Evolutionary conservation across 2,797 vertebrate genomes (phyloP).

Genomic region (Anisognathus igniventris): DNA sequence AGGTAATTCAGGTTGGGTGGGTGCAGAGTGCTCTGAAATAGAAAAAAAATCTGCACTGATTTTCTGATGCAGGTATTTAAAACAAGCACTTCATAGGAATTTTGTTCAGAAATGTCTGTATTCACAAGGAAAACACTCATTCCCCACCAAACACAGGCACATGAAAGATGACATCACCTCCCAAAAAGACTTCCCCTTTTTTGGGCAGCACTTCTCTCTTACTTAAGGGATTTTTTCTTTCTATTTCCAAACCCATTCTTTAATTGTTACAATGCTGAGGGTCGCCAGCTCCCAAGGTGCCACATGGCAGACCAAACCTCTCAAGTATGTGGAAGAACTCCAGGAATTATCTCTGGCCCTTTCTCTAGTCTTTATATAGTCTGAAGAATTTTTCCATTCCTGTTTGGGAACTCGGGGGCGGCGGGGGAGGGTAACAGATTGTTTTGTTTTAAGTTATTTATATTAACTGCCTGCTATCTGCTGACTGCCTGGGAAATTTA

Average conservation of each 20-base stretch:
- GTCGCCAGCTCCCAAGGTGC: background rate
- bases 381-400: slow-evolving; percentile 58
- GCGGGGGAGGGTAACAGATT: background rate
- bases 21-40: background rate
- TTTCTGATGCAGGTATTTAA: background rate
- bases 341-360: slow-evolving; percentile 28
- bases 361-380: slow-evolving; percentile 52
- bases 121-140: background rate
- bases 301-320: background rate
- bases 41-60: background rate
- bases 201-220: background rate
- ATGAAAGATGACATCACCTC: background rate
- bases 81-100: background rate
- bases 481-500: background rate
- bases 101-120: background rate
- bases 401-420: background rate
- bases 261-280: background rate
- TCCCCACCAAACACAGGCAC: background rate
- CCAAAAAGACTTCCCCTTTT: background rate
- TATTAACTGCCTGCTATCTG: slow-evolving; percentile 25
- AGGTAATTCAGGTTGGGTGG: background rate
- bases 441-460: slow-evolving; percentile 44
- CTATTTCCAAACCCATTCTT: background rate
- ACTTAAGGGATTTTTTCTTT: background rate
- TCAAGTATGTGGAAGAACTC: slow-evolving; percentile 16